A percentile compares a stretch with the other conserved stretches of the same genome.
phyloP scores from a whole-genome alignment of 2,113 vertebrate species.

The Apodemus speciosus region DNA sequence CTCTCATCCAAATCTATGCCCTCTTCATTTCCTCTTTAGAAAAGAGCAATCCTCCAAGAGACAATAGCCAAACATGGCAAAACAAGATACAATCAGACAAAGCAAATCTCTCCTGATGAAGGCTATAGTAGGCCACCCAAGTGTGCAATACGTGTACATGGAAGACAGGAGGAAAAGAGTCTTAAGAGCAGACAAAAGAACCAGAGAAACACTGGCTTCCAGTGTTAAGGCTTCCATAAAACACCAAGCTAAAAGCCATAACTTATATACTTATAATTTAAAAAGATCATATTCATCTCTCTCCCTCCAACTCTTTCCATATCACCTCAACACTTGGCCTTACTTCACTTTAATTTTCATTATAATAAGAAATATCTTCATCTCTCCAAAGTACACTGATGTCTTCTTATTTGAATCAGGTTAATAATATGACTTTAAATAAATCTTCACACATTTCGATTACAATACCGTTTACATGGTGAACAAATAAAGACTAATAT shows the following conservation, averaged over 20 bases:
- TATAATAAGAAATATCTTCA: not conserved
- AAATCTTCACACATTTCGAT: slow-evolving; percentile 31
- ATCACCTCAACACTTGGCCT: not conserved
- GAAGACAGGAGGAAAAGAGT: too few species aligned
- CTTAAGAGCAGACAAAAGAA: not conserved
- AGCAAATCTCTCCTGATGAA: not conserved
- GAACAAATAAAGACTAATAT: not conserved
- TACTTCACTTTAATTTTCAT: not conserved
- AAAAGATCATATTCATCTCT: not conserved
- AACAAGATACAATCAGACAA: not conserved
- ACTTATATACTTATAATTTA: not conserved
- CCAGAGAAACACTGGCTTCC: not conserved
- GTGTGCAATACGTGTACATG: too few species aligned
- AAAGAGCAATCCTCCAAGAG: not conserved
- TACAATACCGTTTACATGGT: not conserved
- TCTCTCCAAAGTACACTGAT: not conserved
- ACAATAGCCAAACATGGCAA: not conserved
- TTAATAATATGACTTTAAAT: slow-evolving; percentile 28
- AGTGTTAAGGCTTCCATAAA: not conserved
- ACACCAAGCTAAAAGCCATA: not conserved
- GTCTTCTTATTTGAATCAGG: not conserved
- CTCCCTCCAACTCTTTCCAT: not conserved
- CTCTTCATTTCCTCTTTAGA: not conserved
- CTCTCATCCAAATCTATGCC: not conserved
- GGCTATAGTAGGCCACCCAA: not conserved